phyloP scores from a whole-genome alignment of 2,113 vertebrate species.

The Alethe diademata region DNA sequence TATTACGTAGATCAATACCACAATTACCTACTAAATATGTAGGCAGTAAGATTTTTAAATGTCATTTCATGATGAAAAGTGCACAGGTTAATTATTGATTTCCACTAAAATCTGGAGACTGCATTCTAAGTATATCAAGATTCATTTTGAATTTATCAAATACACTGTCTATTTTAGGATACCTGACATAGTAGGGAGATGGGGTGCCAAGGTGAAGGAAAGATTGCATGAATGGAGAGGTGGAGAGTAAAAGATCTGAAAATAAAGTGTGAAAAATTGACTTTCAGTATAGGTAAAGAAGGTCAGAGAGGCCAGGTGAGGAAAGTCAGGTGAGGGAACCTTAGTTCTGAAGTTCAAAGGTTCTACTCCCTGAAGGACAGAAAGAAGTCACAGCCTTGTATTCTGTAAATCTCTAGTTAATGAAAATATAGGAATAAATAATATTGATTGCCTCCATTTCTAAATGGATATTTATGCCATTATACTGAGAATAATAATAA shows the following conservation, averaged over 20 bases:
- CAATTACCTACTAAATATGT: not conserved
- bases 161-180: not conserved
- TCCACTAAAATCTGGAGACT: not conserved
- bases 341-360: not conserved
- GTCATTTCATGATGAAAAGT: not conserved
- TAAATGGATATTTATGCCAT: constrained; percentile 24
- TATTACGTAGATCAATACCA: not conserved
- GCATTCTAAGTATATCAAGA: not conserved
- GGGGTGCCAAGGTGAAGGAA: not conserved
- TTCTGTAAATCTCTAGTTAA: not conserved
- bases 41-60: not conserved
- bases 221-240: not conserved
- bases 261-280: not conserved
- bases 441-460: not conserved
- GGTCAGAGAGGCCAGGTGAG: not conserved
- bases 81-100: not conserved
- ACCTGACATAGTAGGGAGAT: not conserved
- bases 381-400: not conserved
- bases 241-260: not conserved
- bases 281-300: not conserved
- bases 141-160: not conserved
- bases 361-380: not conserved
- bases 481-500: not conserved
- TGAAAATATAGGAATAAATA: constrained; percentile 14
- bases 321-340: not conserved